A percentile compares a stretch with the other conserved stretches of the same genome.
These are phyloP conservation scores for Falcaria lacertinaria DNA, from an alignment of 2,888 invertebrate species.

Conservation along the genomic window DNA sequence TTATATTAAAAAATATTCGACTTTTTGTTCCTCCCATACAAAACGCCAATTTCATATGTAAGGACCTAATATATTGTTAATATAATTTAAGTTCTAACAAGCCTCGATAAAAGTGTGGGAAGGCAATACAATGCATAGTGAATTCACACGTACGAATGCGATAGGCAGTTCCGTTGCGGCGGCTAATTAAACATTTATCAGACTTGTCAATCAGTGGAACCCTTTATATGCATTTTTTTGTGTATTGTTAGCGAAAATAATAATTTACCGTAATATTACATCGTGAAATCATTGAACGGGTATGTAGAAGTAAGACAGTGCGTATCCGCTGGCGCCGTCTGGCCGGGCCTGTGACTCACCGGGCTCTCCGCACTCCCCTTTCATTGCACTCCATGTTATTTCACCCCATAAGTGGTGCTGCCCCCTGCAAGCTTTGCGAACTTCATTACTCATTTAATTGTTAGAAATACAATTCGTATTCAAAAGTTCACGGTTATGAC, in stretches of 20 bases:
- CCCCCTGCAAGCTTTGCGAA: conserved; percentile 20
- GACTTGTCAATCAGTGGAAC: conserved; percentile 32
- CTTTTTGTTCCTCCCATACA: too few relatives aligned
- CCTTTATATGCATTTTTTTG: conserved; percentile 51
- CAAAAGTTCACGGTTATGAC: too few relatives aligned
- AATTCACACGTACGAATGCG: not conserved
- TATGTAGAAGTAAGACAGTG: conserved; percentile 47
- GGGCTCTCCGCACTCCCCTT: conserved; percentile 69
- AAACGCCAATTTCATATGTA: too few relatives aligned
- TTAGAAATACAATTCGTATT: too few relatives aligned
- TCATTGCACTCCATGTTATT: conserved; percentile 42
- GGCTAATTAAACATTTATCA: conserved; percentile 37
- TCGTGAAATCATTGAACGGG: not conserved
- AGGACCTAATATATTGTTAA: too few relatives aligned
- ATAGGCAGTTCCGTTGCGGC: conserved; percentile 11
- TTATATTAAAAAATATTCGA: too few relatives aligned
- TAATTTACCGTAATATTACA: conserved; percentile 13
- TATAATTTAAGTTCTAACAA: too few relatives aligned
- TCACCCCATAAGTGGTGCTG: conserved; percentile 64
- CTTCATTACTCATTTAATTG: conserved; percentile 26
- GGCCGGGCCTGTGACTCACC: conserved; percentile 65
- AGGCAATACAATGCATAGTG: not conserved
- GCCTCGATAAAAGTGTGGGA: not conserved
- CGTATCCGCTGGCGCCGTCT: conserved; percentile 65
- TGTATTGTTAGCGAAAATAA: conserved; percentile 40